These are phyloP conservation scores for Phasianus colchicus DNA, from an alignment of 2,113 vertebrate genomes.

Conservation along the genomic window DNA sequence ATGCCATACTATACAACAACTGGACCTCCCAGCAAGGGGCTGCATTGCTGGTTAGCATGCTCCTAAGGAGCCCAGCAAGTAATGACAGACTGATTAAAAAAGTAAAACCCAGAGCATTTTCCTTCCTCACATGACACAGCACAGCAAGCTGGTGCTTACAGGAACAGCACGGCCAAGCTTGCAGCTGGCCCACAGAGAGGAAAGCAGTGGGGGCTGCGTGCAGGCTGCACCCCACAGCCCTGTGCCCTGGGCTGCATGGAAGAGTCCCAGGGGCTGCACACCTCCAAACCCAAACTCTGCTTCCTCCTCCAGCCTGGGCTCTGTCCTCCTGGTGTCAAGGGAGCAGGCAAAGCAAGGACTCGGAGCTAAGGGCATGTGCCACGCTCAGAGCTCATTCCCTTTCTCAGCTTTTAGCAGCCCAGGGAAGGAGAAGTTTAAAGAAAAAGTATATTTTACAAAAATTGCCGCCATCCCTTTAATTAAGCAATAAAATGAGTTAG, in stretches of 20 bases:
- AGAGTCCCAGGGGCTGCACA: background rate
- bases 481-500: background rate
- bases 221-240: background rate
- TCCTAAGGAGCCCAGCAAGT: background rate
- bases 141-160: background rate
- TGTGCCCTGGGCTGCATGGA: background rate
- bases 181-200: fast-evolving
- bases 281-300: background rate
- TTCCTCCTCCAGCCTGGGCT: background rate
- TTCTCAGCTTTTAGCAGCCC: background rate
- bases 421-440: background rate
- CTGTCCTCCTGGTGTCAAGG: background rate
- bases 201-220: background rate
- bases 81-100: constrained; percentile 27
- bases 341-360: background rate
- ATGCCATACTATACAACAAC: fast-evolving
- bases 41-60: background rate
- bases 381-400: background rate
- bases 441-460: background rate
- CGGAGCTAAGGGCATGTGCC: background rate
- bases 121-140: background rate
- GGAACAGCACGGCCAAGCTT: background rate
- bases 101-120: background rate
- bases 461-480: constrained; percentile 35
- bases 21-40: fast-evolving